phyloP scores from a whole-genome alignment of 2,888 invertebrate species.

The Lucinisca nassula region DNA sequence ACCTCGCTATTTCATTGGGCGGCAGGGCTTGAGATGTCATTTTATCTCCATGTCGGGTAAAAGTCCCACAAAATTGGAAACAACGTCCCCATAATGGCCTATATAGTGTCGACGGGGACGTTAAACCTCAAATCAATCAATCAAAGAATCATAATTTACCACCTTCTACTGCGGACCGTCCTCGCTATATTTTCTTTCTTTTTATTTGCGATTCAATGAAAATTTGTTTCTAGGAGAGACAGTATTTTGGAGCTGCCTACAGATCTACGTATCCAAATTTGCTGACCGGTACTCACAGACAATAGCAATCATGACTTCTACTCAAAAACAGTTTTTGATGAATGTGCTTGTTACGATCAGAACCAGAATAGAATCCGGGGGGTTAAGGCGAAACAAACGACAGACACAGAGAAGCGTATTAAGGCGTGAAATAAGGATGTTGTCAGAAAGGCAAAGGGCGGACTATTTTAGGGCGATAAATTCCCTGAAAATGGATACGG shows the following conservation, averaged over 20 bases:
- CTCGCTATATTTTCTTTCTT: too few relatives aligned
- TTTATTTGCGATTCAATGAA: background rate
- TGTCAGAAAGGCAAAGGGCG: constrained; percentile 24
- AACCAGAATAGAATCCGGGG: background rate
- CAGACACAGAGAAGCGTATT: constrained; percentile 28
- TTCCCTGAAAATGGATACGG: constrained; percentile 46
- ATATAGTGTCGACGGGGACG: too few relatives aligned
- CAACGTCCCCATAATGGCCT: too few relatives aligned
- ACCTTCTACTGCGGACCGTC: too few relatives aligned
- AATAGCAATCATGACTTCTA: constrained; percentile 8
- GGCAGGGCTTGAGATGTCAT: too few relatives aligned
- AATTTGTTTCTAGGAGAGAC: constrained; percentile 32
- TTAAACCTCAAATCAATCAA: too few relatives aligned
- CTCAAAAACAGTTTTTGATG: constrained; percentile 25
- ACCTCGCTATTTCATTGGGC: too few relatives aligned
- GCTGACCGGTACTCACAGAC: background rate
- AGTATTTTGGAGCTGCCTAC: constrained; percentile 46
- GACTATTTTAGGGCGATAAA: constrained; percentile 54
- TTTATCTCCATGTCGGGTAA: too few relatives aligned
- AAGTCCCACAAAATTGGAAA: too few relatives aligned
- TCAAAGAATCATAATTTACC: too few relatives aligned
- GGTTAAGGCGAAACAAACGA: constrained; percentile 21
- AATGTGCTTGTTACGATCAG: background rate
- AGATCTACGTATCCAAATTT: constrained; percentile 52
- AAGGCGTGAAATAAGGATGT: constrained; percentile 45